Evolutionary conservation across 2,113 vertebrate genomes (phyloP), one percentile per base, ranked within the genome.

Genomic region (Phoxinus phoxinus): DNA sequence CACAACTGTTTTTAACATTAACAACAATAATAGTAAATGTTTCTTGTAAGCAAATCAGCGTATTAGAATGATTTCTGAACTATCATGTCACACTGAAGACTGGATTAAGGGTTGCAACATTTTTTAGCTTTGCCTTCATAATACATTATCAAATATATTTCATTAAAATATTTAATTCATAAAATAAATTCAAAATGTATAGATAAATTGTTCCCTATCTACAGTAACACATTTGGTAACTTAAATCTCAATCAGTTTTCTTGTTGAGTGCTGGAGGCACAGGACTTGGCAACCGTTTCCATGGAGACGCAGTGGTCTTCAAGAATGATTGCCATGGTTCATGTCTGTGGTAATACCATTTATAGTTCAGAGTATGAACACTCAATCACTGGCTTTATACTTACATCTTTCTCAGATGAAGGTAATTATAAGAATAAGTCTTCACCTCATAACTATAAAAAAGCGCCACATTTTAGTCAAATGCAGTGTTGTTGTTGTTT

Each of bases 221-320:
- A 69, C 61, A 69, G 21, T 67, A 69, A 17, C 44, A 81, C n/a
- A 41, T 27, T 2, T 17, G 21, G 56, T 21, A 73, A 56, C 15
- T 56, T 56, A 53, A 53, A 21, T 21, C 19, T 30, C 46, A 51
- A 32, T 56, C 48, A 35, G 5, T n/a, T 78, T 65, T 83, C 72
- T 67, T 11, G 61, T 25, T 80, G 23, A 44, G 73, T 53, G 30
- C 74, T 23, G 21, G n/a, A 41, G 51, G 27, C 85, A 75, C 19
- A 53, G 59, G 76, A 56, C 19, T 48, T 59, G 21, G 82, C 4
- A n/a, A 51, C n/a, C 58, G 76, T 81, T 81, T 41, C 83, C 83
- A 89, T 86, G 85, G 83, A 84, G 81, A 89, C 72, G 6, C 51
- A n/a, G 63, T 67, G 86, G 75, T 25, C 51, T 17, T 84, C 82